These are phyloP conservation scores for Blennius ocellaris DNA, from an alignment of 2,113 vertebrate genomes.

Conservation along the genomic window DNA sequence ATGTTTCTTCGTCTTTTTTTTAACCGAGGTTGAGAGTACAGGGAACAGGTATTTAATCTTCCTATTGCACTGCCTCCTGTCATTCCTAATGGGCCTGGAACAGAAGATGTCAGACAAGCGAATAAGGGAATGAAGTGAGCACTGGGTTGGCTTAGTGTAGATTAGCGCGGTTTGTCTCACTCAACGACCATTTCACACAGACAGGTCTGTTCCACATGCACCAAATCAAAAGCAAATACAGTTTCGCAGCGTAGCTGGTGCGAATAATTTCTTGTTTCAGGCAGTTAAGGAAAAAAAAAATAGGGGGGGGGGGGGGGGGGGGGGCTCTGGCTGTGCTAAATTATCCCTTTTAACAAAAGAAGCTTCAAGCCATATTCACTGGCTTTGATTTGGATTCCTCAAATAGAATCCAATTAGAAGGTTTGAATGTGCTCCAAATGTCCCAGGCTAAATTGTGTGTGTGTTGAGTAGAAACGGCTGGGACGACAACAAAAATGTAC, in stretches of 20 bases:
- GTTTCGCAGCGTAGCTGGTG: slow-evolving; percentile 43
- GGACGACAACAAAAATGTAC: slow-evolving; percentile 38
- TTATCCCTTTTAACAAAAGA: slow-evolving; percentile 71
- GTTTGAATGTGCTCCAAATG: slow-evolving; percentile 69
- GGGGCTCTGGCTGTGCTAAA: slow-evolving; percentile 56
- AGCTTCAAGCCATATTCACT: slow-evolving; percentile 64
- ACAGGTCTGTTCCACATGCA: slow-evolving; percentile 49
- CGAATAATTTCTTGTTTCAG: slow-evolving; percentile 64
- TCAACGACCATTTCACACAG: slow-evolving; percentile 54
- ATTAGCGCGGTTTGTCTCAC: slow-evolving; percentile 70
- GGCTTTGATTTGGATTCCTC: slow-evolving; percentile 72
- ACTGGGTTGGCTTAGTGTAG: slow-evolving; percentile 49
- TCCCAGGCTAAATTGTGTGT: slow-evolving; percentile 52
- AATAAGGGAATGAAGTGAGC: slow-evolving; percentile 61
- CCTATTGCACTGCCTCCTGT: slow-evolving; percentile 49
- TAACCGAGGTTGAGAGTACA: slow-evolving; percentile 22
- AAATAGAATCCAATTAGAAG: slow-evolving; percentile 80
- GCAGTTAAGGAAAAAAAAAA: slow-evolving; percentile 26
- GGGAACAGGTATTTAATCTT: slow-evolving; percentile 54
- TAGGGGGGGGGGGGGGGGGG: no score
- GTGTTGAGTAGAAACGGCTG: slow-evolving; percentile 41
- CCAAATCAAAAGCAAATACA: slow-evolving; percentile 61
- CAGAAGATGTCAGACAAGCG: slow-evolving; percentile 67
- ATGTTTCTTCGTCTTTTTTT: slow-evolving; percentile 28
- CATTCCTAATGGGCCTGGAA: slow-evolving; percentile 59